Evolutionary conservation across 2,797 vertebrate species (phyloP).

Genomic region (Betta splendens): DNA sequence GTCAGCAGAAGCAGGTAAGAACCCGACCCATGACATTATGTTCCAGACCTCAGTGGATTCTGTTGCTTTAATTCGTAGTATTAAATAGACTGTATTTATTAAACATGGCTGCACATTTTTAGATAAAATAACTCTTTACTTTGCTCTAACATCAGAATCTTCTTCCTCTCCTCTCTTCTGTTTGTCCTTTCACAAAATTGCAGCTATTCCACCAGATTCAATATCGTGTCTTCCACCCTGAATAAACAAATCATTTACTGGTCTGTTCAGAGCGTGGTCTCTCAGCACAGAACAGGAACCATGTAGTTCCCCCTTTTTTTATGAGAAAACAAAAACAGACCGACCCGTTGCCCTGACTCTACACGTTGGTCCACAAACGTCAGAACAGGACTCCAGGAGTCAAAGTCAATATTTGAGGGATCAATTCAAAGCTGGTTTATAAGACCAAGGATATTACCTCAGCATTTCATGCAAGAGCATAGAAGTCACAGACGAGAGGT

Average conservation of each 20-base stretch:
- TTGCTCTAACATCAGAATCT: conserved; percentile 8
- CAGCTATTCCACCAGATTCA: conserved; percentile 48
- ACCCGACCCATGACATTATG: not conserved
- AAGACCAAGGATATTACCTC: conserved; percentile 32
- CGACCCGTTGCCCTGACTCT: not conserved
- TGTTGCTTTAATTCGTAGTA: too few relatives aligned
- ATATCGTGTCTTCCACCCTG: conserved; percentile 66
- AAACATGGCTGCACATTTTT: not conserved
- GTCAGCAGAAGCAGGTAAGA: not conserved
- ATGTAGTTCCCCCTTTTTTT: conserved; percentile 61
- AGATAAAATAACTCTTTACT: conserved; percentile 22
- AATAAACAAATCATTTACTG: conserved; percentile 69
- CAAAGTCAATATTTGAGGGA: conserved; percentile 75
- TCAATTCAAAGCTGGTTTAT: conserved; percentile 49
- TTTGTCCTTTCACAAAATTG: conserved; percentile 61
- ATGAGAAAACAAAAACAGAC: conserved; percentile 12
- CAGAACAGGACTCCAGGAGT: conserved; percentile 24
- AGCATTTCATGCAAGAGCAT: not conserved
- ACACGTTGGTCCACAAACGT: not conserved
- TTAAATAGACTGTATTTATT: not conserved
- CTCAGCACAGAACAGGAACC: conserved; percentile 48
- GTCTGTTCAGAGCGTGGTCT: conserved; percentile 21
- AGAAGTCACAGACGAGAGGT: conserved; percentile 13
- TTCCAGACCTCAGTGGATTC: too few relatives aligned
- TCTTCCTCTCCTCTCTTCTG: conserved; percentile 21